Conservation (phyloP, 2,888 invertebrate species). For the Platerodrilus igneus region DNA sequence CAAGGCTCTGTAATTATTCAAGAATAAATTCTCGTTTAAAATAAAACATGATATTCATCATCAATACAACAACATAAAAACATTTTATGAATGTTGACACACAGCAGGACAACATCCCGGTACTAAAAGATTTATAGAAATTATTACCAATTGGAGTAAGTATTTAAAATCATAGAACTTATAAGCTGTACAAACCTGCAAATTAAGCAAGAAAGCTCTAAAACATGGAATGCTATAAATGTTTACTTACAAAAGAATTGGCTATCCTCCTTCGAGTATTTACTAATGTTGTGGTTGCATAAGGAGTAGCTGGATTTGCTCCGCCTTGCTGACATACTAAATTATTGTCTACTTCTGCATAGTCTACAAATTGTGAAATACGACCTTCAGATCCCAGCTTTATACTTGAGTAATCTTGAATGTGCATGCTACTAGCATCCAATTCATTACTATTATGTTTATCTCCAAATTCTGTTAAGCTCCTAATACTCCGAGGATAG, state of each 20-base stretch:
- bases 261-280: slow-evolving; percentile 57
- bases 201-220: too few relatives aligned
- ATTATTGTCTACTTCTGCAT: slow-evolving; percentile 63
- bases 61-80: too few relatives aligned
- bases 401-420: slow-evolving; percentile 47
- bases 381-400: slow-evolving; percentile 44
- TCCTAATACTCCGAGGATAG: slow-evolving; percentile 31
- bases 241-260: slow-evolving; percentile 57
- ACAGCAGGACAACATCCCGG: too few relatives aligned
- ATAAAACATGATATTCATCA: too few relatives aligned
- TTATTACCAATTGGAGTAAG: too few relatives aligned
- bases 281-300: slow-evolving; percentile 81
- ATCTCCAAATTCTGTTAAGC: slow-evolving; percentile 28
- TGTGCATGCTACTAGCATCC: slow-evolving; percentile 43
- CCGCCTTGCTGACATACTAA: slow-evolving; percentile 56
- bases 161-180: too few relatives aligned
- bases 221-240: too few relatives aligned
- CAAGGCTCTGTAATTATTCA: too few relatives aligned
- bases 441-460: slow-evolving; percentile 39
- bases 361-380: slow-evolving; percentile 54
- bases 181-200: too few relatives aligned
- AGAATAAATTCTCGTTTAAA: too few relatives aligned
- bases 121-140: too few relatives aligned
- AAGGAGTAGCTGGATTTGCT: slow-evolving; percentile 74
- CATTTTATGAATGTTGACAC: too few relatives aligned